Evolutionary conservation across 92 coral and sea anemone genomes (phyloP), one percentile per base, ranked within the genome.

Genomic region (Epizoanthus illoricatus): DNA sequence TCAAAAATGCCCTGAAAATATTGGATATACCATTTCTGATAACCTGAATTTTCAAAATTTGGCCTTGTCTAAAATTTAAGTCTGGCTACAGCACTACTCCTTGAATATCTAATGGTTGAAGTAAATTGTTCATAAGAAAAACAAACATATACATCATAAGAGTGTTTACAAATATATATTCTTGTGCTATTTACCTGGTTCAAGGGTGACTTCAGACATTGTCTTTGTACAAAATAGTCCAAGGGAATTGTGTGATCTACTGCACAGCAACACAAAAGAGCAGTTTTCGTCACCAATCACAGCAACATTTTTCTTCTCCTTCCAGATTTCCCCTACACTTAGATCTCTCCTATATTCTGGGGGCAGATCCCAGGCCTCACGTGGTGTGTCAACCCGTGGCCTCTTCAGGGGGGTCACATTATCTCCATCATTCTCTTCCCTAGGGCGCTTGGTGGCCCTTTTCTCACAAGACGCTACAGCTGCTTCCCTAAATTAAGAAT

Each of bases 321-420:
- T 90, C 99, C 99, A 96, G 18, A 86, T 69, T 83, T 96, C 99
- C 19, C 93, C 99, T 64, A 96, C 98, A 69, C 91, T 71, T 28
- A 94, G 49, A 63, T 90, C 83, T 33, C 80, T 90, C 65, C 81
- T 74, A 65, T 81, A 80, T 69, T 81, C 84, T 13, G 85, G 73
- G 19, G 91, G 92, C 16, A 85, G 80, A 1, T 74, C 80, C 74
- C 81, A 84, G 24, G 80, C 80, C 41, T 18, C 21, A 52, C 56
- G 56, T 76, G 43, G 33, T 76, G 55, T 66, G n/a, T 71, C 85
- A 63, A 54, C 17, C 3, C 65, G 23, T 10, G 73, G 41, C 21
- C 68, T 80, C 85, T 63, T 81, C 61, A 11, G 72, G 1, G 47
- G 49, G 55, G 54, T 84, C 12, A 66, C 71, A 54, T 42, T 84